Base-by-base conservation (phyloP, 1,140 invertebrate genomes). In the Achroia grisella region DNA sequence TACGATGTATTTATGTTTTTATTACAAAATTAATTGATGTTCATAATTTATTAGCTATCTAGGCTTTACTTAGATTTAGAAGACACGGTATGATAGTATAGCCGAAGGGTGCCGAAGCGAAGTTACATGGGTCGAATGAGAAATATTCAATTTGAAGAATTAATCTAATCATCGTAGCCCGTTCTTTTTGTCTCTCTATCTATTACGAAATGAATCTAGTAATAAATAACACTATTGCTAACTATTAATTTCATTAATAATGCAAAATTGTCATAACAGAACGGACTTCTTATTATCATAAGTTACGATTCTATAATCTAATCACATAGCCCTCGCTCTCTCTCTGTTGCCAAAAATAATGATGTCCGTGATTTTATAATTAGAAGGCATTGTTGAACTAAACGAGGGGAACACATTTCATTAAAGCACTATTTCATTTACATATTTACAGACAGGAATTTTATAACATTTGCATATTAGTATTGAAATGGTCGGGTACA, bases 401-500 rank as follows among this genome's bases (percentile, higher is more conserved):
- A 66, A 58, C 47, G 37, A 54, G 52, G 67, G 62, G 76, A 82
- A 84, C 74, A 80, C 78, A 75, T 73, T 75, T 71, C 46, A 62
- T 70, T 83, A 77, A 84, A 80, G 76, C 74, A 71, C 72, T 79
- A 79, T 82, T 44, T 65, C 64, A 80, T 80, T 59, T 80, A 84
- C 76, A 84, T 84, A 84, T 82, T 71, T 82, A 84, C 78, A 84
- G 43, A 66, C 47, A 49, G 56, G 52, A 54, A 56, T 54, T 61
- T 63, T 56, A 76, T 64, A 71, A 71, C 47, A 66, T 60, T 64
- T 47, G 30, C 48, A 57, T 56, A 57, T 60, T 63, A 45, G 45
- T 60, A 50, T 11, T 36, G 28, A 30, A 10, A 27, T 37, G 28
- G 10, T 43, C 1, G 23, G 17, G 42, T 37, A 31, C 29, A 15